Evolutionary conservation across 2,113 vertebrate species (phyloP).

Genomic region (Damaliscus lunatus): DNA sequence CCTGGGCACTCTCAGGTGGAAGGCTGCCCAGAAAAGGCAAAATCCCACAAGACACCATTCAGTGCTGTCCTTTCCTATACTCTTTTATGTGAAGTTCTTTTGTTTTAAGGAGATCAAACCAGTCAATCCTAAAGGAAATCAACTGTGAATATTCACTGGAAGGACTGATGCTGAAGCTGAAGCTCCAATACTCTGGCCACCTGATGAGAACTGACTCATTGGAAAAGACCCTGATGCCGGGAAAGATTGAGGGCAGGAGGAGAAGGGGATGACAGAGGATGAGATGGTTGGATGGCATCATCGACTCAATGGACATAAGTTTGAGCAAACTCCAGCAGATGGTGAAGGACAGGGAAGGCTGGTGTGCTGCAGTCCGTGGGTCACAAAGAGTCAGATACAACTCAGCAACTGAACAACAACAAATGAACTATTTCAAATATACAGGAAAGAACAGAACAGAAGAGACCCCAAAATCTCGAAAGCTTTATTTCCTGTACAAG

Average conservation of each 20-base stretch:
- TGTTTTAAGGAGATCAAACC: not conserved
- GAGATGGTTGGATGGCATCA: not conserved
- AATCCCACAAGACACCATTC: not conserved
- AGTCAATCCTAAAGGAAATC: not conserved
- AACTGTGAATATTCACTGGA: not conserved
- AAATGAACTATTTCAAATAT: not conserved
- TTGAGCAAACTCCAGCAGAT: rapidly evolving
- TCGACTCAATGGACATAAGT: not conserved
- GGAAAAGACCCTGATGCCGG: not conserved
- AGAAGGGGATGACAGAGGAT: not conserved
- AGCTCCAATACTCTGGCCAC: not conserved
- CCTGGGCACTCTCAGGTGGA: not conserved
- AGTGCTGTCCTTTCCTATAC: not conserved
- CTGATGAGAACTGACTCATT: not conserved
- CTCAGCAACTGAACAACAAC: not conserved
- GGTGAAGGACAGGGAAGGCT: not conserved
- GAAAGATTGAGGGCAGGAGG: not conserved
- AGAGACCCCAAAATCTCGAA: not conserved
- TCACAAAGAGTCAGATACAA: not conserved
- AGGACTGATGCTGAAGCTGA: not conserved
- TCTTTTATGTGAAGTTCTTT: not conserved
- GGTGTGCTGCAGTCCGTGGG: not conserved
- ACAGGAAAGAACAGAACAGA: not conserved
- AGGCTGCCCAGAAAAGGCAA: not conserved
- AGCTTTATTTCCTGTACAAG: not conserved